Conservation (phyloP, 1,140 invertebrate genomes). For the Rhizoglyphus robini region DNA sequence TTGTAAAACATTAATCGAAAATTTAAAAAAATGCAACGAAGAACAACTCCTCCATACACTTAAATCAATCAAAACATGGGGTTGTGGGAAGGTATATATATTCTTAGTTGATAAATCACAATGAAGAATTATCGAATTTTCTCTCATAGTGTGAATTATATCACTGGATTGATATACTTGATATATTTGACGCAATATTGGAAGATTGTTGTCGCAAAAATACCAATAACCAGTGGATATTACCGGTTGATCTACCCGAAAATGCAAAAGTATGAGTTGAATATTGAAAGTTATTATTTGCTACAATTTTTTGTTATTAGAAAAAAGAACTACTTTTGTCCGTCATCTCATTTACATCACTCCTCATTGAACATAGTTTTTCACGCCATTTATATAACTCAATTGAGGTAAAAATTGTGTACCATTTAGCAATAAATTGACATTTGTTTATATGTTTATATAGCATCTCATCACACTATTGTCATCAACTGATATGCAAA, state of each 20-base stretch:
- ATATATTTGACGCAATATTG: slow-evolving; percentile 65
- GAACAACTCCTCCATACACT: slow-evolving; percentile 52
- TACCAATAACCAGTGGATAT: slow-evolving; percentile 53
- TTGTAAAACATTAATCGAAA: slow-evolving; percentile 64
- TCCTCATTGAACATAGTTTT: slow-evolving; percentile 79
- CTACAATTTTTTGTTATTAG: slow-evolving; percentile 35
- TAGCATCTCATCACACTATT: slow-evolving; percentile 60
- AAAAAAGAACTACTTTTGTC: slow-evolving; percentile 58
- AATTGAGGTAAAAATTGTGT: slow-evolving; percentile 45
- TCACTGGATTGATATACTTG: slow-evolving; percentile 76
- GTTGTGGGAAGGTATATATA: slow-evolving; percentile 55
- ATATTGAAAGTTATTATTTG: too few species aligned
- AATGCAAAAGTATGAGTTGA: slow-evolving; percentile 44
- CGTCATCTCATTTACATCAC: slow-evolving; percentile 66
- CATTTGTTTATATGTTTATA: slow-evolving; percentile 17
- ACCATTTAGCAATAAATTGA: not conserved
- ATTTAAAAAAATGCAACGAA: slow-evolving; percentile 53
- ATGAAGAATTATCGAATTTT: not conserved
- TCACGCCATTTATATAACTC: slow-evolving; percentile 79
- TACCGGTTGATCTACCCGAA: slow-evolving; percentile 57
- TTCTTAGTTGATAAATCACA: not conserved
- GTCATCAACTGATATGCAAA: slow-evolving; percentile 67
- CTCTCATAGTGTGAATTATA: slow-evolving; percentile 59
- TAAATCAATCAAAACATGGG: slow-evolving; percentile 64
- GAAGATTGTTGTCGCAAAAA: slow-evolving; percentile 53